Evolutionary conservation across 2,888 invertebrate genomes (phyloP), one percentile per base, ranked within the genome.

Genomic region (Perizoma flavofasciatum): DNA sequence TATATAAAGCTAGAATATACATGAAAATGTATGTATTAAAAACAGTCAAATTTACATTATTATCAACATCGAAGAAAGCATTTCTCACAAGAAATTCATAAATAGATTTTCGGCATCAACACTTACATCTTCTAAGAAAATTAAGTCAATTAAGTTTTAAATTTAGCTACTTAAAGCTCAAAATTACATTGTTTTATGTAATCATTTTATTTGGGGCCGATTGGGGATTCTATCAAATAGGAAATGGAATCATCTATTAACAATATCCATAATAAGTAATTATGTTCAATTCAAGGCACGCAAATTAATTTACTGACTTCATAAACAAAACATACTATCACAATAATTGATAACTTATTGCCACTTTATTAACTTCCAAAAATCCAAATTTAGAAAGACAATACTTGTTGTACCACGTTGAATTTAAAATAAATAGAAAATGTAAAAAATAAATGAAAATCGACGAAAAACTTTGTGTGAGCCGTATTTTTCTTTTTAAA

Each of bases 121-220:
- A 52, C 58, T 62, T 60, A 59, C 57, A 45, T 50, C 10, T 41
- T 53, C 59, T 66, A 66, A 58, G 44, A 55, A 66, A 65, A 66
- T 63, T 65, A 37, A 37, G 22, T 22, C 3, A 1, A 37, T 37
- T 37, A 66, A 53, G 49, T 66, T 61, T 64, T 59, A 51, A 60
- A 59, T 67, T 61, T 32, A 61, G 67, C 66, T 67, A 67, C 49
- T 67, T 69, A 69, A 69, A 69, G 69, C 69, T 69, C 56, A 65
- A 67, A 67, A 48, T 67, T 67, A 69, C 62, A 69, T 66, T 69
- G 67, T 65, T 61, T 58, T 34, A 55, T 58, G 50, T 59, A 55
- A 55, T 55, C 41, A 44, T 54, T 59, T 34, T 56, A 59, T 63
- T 62, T 62, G 62, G 62, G 62, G 62, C 62, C 62, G 37, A 48